A percentile compares a stretch with the other conserved stretches of the same genome.
phyloP scores from a whole-genome alignment of 2,797 vertebrate species.

The Sebastes oblongus region DNA sequence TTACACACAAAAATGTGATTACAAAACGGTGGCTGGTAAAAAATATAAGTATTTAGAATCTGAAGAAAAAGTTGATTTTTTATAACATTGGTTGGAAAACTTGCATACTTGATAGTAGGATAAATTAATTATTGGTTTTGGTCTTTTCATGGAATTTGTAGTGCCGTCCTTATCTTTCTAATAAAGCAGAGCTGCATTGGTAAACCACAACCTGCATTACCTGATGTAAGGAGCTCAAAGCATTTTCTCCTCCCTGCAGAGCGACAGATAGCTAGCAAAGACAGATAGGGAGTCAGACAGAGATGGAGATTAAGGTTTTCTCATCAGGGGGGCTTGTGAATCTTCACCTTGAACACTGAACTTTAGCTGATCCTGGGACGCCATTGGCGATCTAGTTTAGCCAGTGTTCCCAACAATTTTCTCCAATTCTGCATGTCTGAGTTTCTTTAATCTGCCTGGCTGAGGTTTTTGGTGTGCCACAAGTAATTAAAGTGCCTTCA shows the following conservation, averaged over 20 bases:
- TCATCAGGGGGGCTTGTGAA: slow-evolving; percentile 33
- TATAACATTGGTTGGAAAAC: not conserved
- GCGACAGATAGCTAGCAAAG: not conserved
- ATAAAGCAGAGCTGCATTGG: not conserved
- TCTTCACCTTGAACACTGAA: slow-evolving; percentile 37
- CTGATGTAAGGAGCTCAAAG: not conserved
- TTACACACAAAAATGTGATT: no score
- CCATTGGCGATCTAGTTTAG: slow-evolving; percentile 25
- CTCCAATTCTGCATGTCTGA: not conserved
- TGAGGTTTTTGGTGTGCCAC: not conserved
- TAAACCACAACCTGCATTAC: slow-evolving; percentile 1
- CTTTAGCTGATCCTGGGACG: slow-evolving; percentile 9
- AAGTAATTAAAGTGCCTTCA: slow-evolving; percentile 41
- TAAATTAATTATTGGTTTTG: not conserved
- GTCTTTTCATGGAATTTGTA: not conserved
- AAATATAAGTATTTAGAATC: no score
- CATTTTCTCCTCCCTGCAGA: not conserved
- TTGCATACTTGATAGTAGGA: not conserved
- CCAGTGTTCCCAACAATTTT: slow-evolving; percentile 23
- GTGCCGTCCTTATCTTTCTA: not conserved
- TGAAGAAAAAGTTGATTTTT: no score
- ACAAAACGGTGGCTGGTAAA: no score
- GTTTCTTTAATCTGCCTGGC: slow-evolving; percentile 34
- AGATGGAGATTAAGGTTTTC: slow-evolving; percentile 37
- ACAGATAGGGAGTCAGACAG: not conserved